These are phyloP conservation scores for Ellobius talpinus DNA, from an alignment of 2,113 vertebrate species.

Conservation along the genomic window DNA sequence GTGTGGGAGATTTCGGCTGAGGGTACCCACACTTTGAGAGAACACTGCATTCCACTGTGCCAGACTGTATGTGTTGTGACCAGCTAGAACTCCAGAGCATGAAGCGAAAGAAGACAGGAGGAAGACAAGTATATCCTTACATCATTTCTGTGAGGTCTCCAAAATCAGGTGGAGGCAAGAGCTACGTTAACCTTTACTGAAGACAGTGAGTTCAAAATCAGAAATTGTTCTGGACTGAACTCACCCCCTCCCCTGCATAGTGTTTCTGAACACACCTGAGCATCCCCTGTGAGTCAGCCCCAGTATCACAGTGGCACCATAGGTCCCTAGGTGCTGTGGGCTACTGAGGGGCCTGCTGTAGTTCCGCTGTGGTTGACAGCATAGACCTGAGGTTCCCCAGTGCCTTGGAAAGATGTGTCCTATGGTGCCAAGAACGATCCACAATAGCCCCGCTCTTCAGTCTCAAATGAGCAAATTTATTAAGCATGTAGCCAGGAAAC, in stretches of 20 bases:
- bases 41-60: background rate
- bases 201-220: background rate
- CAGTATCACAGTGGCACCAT: background rate
- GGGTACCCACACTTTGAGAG: background rate
- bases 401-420: background rate
- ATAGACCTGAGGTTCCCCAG: background rate
- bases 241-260: rapidly evolving
- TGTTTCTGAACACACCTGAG: background rate
- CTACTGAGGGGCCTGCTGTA: background rate
- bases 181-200: background rate
- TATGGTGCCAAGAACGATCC: background rate
- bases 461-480: background rate
- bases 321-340: background rate
- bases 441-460: background rate
- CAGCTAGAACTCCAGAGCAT: background rate
- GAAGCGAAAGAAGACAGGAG: background rate
- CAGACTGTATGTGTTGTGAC: background rate
- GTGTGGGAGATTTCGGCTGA: background rate
- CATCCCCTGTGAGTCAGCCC: background rate
- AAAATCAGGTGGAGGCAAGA: background rate
- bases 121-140: background rate
- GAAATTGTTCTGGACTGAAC: background rate
- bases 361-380: background rate
- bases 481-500: background rate
- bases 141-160: background rate